Conservation (phyloP, 2,888 invertebrate species). For the Agonopterix alstromeriana region DNA sequence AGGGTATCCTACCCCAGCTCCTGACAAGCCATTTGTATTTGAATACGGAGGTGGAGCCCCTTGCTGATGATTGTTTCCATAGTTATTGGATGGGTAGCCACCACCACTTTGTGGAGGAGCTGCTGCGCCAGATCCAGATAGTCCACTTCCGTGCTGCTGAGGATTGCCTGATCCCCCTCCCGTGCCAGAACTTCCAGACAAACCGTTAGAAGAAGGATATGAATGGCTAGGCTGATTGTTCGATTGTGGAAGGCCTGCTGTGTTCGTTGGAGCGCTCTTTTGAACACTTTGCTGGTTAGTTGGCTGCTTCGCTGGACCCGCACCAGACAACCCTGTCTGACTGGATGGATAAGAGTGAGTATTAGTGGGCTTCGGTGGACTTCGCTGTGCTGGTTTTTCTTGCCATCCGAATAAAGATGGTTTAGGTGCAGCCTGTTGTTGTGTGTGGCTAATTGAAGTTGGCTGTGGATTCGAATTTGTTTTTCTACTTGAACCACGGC, state of each 20-base stretch:
- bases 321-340: conserved; percentile 19
- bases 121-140: conserved; percentile 6
- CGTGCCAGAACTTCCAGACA: conserved; percentile 27
- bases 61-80: conserved; percentile 43
- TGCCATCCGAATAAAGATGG: conserved; percentile 63
- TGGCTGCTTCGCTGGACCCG: conserved; percentile 33
- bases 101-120: conserved; percentile 11
- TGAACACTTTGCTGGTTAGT: conserved; percentile 52
- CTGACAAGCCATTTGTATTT: background rate
- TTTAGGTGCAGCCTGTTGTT: conserved; percentile 40
- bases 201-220: conserved; percentile 52
- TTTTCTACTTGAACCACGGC: conserved; percentile 47
- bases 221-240: conserved; percentile 39
- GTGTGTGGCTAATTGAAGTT: conserved; percentile 50
- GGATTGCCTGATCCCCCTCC: conserved; percentile 18
- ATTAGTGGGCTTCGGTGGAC: conserved; percentile 29
- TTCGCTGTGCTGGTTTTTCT: conserved; percentile 45
- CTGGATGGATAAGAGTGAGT: conserved; percentile 22
- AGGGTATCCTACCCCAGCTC: background rate
- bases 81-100: conserved; percentile 28
- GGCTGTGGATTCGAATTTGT: conserved; percentile 48
- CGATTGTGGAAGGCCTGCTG: conserved; percentile 10
- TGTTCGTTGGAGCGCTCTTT: conserved; percentile 29
- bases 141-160: background rate
- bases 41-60: conserved; percentile 53